Conservation (phyloP, 2,888 invertebrate genomes). For the Metellina segmentata region DNA sequence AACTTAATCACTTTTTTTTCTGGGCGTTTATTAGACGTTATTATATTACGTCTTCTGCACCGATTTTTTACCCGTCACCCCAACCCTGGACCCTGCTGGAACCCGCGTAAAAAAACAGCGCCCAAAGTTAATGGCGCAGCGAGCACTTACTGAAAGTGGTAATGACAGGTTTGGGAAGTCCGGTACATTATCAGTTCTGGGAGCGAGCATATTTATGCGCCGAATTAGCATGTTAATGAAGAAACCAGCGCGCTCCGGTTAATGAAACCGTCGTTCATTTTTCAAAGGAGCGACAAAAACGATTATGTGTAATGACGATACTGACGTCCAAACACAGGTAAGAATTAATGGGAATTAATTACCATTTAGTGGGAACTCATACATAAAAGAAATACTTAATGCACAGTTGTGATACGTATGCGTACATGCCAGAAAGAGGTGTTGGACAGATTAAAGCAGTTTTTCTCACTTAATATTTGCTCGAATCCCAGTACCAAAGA, state of each 20-base stretch:
- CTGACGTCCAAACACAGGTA: constrained; percentile 2
- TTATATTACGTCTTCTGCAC: constrained; percentile 2
- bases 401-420: too few relatives aligned
- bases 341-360: constrained; percentile 40
- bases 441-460: too few relatives aligned
- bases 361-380: neutral
- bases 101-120: neutral
- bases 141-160: constrained; percentile 1
- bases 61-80: neutral
- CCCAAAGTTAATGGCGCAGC: constrained; percentile 1
- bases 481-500: too few relatives aligned
- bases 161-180: constrained; percentile 20
- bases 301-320: neutral
- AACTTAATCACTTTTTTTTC: neutral
- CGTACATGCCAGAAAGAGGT: too few relatives aligned
- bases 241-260: neutral
- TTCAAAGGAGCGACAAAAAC: constrained; percentile 16
- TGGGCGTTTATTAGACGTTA: constrained; percentile 37
- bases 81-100: too few relatives aligned
- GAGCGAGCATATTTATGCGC: constrained; percentile 34
- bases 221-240: constrained; percentile 53
- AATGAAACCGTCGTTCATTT: neutral
- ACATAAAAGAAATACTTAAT: too few relatives aligned
- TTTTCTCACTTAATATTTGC: too few relatives aligned
- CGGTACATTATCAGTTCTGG: constrained; percentile 4